A percentile compares a stretch with the other conserved stretches of the same genome.
Conservation (phyloP, 1,140 invertebrate genomes). For the Drosophila santomea region DNA sequence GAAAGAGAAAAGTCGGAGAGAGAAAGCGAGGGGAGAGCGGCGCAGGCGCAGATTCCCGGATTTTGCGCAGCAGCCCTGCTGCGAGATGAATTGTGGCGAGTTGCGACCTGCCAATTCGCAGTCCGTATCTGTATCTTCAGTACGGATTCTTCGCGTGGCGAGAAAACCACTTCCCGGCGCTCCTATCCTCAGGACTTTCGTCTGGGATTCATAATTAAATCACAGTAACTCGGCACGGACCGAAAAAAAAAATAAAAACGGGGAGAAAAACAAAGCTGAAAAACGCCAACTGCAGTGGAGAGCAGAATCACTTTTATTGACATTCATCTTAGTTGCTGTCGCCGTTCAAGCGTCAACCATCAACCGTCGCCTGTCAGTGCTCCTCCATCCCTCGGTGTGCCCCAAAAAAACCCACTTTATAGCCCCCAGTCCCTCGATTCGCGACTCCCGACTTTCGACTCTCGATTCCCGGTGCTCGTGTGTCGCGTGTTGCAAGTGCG, state of each 20-base stretch:
- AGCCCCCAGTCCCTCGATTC: constrained; percentile 4
- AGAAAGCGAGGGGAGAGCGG: constrained; percentile 16
- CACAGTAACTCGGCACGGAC: constrained; percentile 35
- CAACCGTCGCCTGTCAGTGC: constrained; percentile 15
- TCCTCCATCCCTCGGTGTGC: constrained; percentile 8
- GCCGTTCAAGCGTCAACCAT: not conserved
- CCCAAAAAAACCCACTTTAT: constrained; percentile 1
- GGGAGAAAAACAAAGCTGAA: constrained; percentile 6
- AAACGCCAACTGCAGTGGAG: constrained; percentile 31
- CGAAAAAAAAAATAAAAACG: constrained; percentile 11
- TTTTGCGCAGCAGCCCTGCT: constrained; percentile 65
- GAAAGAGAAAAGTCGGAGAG: not conserved
- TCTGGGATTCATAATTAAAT: constrained; percentile 47
- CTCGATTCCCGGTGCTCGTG: constrained; percentile 25
- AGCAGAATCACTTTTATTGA: constrained; percentile 47
- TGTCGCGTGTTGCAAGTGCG: constrained; percentile 54
- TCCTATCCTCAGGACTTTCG: constrained; percentile 11
- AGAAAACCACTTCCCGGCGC: constrained; percentile 23
- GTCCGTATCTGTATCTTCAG: constrained; percentile 64
- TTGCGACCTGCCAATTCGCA: constrained; percentile 42
- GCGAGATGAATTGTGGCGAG: constrained; percentile 41
- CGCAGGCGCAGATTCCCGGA: constrained; percentile 54
- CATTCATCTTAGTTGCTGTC: constrained; percentile 42
- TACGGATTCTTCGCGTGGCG: constrained; percentile 72
- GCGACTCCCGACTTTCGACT: constrained; percentile 10